Conservation (phyloP, 2,113 vertebrate species). For the Epinephelus lanceolatus region DNA sequence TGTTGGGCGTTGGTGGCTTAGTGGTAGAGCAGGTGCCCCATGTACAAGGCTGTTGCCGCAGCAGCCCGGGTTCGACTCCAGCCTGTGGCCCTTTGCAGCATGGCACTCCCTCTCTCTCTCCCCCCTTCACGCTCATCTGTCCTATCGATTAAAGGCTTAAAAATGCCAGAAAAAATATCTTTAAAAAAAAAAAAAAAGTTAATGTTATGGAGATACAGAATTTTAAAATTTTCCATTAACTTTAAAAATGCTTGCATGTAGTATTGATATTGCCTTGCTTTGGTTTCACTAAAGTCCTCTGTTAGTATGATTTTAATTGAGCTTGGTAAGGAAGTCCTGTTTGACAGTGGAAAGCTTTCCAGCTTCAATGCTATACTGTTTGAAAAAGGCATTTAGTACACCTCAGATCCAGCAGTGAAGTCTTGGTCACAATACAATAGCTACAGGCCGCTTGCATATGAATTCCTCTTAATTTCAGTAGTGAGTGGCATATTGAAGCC, state of each 20-base stretch:
- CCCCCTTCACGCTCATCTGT: too few relatives aligned
- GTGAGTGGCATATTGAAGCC: not conserved
- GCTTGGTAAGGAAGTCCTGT: not conserved
- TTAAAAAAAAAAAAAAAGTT: not conserved
- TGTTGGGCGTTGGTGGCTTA: too few relatives aligned
- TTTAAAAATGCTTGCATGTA: not conserved
- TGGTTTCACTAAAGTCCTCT: not conserved
- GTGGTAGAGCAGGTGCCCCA: too few relatives aligned
- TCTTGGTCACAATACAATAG: conserved; percentile 17
- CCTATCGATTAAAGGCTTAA: too few relatives aligned
- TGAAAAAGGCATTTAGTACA: not conserved
- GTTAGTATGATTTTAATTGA: not conserved
- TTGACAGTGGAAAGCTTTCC: not conserved
- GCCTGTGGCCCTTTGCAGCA: too few relatives aligned
- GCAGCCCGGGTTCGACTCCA: too few relatives aligned
- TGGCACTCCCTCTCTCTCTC: too few relatives aligned
- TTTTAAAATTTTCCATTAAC: not conserved
- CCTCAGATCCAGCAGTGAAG: conserved; percentile 17
- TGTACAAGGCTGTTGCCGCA: too few relatives aligned
- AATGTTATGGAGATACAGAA: not conserved
- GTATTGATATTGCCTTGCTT: not conserved
- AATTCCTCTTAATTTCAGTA: not conserved
- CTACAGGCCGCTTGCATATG: conserved; percentile 29
- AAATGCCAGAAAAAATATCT: too few relatives aligned
- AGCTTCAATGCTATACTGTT: not conserved